Evolutionary conservation across 2,113 vertebrate species (phyloP).

Genomic region (Pomatostomus ruficeps): DNA sequence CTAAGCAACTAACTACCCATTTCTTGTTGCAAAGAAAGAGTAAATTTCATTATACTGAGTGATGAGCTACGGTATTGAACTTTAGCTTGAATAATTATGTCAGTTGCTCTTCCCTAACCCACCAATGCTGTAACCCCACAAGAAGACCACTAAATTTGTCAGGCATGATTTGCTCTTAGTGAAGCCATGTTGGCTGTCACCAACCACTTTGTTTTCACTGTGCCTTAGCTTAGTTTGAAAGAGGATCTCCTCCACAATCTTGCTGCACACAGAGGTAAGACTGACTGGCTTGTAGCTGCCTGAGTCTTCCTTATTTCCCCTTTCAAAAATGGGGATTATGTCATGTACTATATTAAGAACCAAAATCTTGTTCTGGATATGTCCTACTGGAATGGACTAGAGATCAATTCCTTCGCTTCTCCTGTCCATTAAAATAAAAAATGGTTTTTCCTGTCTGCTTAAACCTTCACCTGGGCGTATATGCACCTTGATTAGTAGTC

Average conservation of each 20-base stretch:
- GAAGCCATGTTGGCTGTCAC: background rate
- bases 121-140: background rate
- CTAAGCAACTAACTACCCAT: background rate
- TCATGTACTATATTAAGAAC: background rate
- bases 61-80: background rate
- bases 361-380: background rate
- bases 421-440: background rate
- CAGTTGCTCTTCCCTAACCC: background rate
- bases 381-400: background rate
- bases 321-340: background rate
- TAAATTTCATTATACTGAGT: background rate
- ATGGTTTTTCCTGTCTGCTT: no score
- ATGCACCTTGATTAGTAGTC: no score
- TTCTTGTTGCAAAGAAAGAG: background rate
- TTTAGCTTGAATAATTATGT: background rate
- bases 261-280: background rate
- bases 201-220: background rate
- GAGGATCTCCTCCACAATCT: background rate
- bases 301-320: background rate
- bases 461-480: background rate
- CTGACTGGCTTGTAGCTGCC: background rate
- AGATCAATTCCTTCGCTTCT: background rate
- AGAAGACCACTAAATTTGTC: background rate
- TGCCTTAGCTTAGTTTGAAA: background rate
- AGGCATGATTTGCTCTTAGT: background rate